Evolutionary conservation across 2,113 vertebrate species (phyloP), one percentile per base, ranked within the genome.

Genomic region (Eubucco bourcierii): DNA sequence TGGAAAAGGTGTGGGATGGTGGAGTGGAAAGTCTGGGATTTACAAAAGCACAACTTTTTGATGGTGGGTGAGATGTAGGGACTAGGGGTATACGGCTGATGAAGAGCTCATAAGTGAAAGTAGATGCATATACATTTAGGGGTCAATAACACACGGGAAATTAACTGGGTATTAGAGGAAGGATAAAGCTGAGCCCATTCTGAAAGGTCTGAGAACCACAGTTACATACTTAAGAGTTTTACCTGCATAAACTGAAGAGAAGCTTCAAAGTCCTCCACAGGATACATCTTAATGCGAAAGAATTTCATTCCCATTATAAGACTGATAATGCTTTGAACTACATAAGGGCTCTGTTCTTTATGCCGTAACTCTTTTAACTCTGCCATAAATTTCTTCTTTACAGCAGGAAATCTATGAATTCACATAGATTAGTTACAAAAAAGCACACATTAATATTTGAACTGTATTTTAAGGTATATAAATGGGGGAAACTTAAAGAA

Each of bases 201-300:
- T 89, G n/a, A 84, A 72, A 90, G 7, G 27, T 31, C 34, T 59
- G 34, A 47, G 72, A 77, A 66, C 5, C 14, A 58, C 18, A 85
- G 24, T 34, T 77, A 37, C 1, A 39, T 17, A 31, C 11, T 41
- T 53, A 24, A 71, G 68, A 75, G 67, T 58, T 53, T 96, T 98
- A 99, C 99, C 99, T 99, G 99, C 99, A 99, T 99, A 96, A 99
- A 99, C 98, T 99, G 99, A 96, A 99, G 99, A 86, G 99, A 99
- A 37, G 99, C 99, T 97, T 99, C 99, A 63, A 99, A 99, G 97
- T 99, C 99, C 88, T 99, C 99, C 93, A 99, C 99, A 1, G 99
- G 99, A 95, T 99, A 99, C 99, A 99, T 99, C 97, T 99, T 99
- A 91, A 99, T 99, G 79, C 99, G 98, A 93, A 99, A 99, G 97